phyloP scores from a whole-genome alignment of 2,113 vertebrate genomes.

The Ciconia boyciana region DNA sequence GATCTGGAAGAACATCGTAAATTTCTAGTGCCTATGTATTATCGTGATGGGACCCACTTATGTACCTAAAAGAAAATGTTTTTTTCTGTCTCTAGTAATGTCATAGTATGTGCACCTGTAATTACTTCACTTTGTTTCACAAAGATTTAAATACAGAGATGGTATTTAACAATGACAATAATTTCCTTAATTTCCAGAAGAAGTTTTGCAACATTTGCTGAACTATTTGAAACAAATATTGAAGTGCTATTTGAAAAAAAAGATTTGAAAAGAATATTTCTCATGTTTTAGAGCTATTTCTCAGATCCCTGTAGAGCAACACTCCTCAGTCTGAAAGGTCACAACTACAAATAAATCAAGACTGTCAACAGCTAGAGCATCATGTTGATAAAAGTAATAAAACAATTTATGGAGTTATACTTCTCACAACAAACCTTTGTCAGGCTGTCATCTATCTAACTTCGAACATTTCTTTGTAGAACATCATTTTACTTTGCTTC shows the following conservation, averaged over 20 bases:
- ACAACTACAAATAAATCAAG: constrained; percentile 5
- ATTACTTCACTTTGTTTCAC: not conserved
- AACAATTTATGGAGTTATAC: not conserved
- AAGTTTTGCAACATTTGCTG: not conserved
- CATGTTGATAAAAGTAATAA: constrained; percentile 16
- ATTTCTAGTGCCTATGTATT: not conserved
- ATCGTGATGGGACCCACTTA: not conserved
- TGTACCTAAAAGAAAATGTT: not conserved
- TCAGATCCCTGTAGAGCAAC: not conserved
- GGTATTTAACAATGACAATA: not conserved
- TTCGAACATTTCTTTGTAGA: not conserved
- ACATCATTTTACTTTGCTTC: not conserved
- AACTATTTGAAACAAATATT: not conserved
- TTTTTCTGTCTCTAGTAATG: not conserved
- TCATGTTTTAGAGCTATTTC: not conserved
- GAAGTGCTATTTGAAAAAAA: not conserved
- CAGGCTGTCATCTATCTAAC: not conserved
- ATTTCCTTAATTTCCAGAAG: not conserved
- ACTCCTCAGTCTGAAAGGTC: not conserved
- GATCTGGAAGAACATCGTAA: not conserved
- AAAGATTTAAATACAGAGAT: not conserved
- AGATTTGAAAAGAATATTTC: not conserved
- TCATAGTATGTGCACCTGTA: not conserved
- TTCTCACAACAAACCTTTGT: not conserved
- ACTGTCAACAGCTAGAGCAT: not conserved